Conservation (phyloP, 2,888 invertebrate genomes). For the Ceriagrion tenellum region DNA sequence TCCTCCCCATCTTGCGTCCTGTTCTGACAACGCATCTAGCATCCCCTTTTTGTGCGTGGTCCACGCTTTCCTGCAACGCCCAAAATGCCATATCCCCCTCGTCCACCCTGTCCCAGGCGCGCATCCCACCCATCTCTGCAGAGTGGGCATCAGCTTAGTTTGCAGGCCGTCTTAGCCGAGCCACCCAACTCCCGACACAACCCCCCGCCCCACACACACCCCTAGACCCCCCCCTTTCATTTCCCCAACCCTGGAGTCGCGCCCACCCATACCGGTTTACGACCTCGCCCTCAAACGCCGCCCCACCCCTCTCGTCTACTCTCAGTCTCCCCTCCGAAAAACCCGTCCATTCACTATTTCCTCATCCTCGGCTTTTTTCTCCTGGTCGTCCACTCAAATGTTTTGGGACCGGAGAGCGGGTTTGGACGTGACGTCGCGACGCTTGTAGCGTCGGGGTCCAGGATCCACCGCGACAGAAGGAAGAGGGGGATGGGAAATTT, state of each 20-base stretch:
- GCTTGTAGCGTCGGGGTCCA: not conserved
- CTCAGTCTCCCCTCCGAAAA: not conserved
- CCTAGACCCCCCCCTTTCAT: not conserved
- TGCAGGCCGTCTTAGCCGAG: not conserved
- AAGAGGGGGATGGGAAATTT: not conserved
- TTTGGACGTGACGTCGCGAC: not conserved
- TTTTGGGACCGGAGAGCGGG: not conserved
- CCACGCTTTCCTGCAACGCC: not conserved
- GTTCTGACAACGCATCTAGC: not conserved
- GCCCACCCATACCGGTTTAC: not conserved
- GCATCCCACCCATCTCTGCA: not conserved
- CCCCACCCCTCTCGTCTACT: not conserved
- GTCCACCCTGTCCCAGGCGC: not conserved
- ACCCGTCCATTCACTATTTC: constrained; percentile 21
- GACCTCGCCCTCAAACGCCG: not conserved
- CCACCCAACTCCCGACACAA: not conserved
- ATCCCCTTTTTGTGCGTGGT: not conserved
- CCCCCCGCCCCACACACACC: not conserved
- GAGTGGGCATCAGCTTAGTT: not conserved
- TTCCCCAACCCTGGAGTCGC: not conserved
- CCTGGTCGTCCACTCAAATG: not conserved
- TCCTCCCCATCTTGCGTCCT: not conserved
- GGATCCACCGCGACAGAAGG: not conserved
- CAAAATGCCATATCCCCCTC: not conserved
- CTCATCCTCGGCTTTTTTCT: not conserved